Base-by-base conservation (phyloP, 2,888 invertebrate species). In the Apocheima hispidaria region DNA sequence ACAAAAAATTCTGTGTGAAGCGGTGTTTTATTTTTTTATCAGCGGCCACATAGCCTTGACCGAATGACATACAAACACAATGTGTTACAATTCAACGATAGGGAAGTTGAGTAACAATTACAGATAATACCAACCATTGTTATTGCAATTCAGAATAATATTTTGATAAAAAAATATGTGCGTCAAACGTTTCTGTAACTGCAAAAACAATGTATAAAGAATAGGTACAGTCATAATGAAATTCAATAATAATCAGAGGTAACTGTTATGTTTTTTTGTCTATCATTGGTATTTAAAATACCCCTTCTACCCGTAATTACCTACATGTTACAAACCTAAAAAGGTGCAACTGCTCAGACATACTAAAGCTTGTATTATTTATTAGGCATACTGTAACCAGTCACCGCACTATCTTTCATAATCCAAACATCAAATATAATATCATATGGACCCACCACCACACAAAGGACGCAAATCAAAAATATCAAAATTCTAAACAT, bases 41-140 rank as follows among this genome's bases (percentile, higher is more conserved):
- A 35, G 36, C 36, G 51, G 50, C 68, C 70, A 71, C 69, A 72
- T 64, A 71, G 58, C 79, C 79, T 79, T 80, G 79, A 80, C 79
- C 78, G 49, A 77, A 58, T 78, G 67, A 70, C 70, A 67, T 53
- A 68, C 46, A 63, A 60, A 56, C 43, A 51, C 18, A 57, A 52
- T 23, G 41, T 56, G 36, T 52, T 21, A 61, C 54, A 56, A 53
- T 53, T 59, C 40, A 58, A 46, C 56, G 72, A 73, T 75, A 73
- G 67, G 70, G 72, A 72, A 70, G 68, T 68, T 65, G 67, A 62
- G 68, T 70, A 71, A 70, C 64, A 60, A 30, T 40, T 57, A 10
- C 20, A 43, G 70, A 72, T 71, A 70, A 40, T 20, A 26, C 9
- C 7, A 18, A 35, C 58, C 49, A 71, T 66, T 68, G 65, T 73